These are phyloP conservation scores for Synanceia verrucosa DNA, from an alignment of 2,797 vertebrate genomes.

Conservation along the genomic window DNA sequence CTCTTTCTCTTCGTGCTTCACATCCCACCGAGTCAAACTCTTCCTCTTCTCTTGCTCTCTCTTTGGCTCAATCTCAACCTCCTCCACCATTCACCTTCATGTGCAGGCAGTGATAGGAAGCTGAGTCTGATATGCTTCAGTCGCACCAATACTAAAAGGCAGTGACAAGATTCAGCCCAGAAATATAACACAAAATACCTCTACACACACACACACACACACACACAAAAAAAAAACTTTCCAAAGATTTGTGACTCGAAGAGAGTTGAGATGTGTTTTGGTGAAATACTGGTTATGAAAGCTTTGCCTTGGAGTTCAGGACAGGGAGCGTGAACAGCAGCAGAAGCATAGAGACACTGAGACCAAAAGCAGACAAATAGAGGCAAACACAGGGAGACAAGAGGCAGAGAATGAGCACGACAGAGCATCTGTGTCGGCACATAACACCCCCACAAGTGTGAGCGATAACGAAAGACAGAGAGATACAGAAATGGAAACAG, in stretches of 20 bases:
- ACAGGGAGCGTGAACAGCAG: background rate
- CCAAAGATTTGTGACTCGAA: constrained; percentile 9
- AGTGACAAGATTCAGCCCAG: constrained; percentile 17
- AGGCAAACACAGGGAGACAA: constrained; percentile 32
- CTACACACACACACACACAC: no score
- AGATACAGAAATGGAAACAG: constrained; percentile 21
- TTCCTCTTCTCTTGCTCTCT: constrained; percentile 3
- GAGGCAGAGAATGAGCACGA: constrained; percentile 26
- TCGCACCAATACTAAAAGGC: constrained; percentile 41
- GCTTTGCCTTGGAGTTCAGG: constrained; percentile 23
- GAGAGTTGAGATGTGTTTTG: constrained; percentile 15
- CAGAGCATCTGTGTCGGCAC: constrained; percentile 35
- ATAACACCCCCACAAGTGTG: constrained; percentile 38
- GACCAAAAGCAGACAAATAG: constrained; percentile 34
- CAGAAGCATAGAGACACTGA: constrained; percentile 8
- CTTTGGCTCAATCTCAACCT: constrained; percentile 1
- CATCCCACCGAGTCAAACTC: constrained; percentile 18
- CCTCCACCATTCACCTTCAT: constrained; percentile 21
- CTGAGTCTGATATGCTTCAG: constrained; percentile 28
- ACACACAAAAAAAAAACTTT: constrained; percentile 6
- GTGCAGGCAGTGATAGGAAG: constrained; percentile 24
- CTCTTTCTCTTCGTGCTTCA: background rate
- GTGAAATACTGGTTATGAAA: constrained; percentile 29
- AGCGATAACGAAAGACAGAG: constrained; percentile 30
- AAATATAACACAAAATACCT: constrained; percentile 6